Conservation (phyloP, 37 sponge, comb jelly and placozoan species). For the Ianthella basta region DNA sequence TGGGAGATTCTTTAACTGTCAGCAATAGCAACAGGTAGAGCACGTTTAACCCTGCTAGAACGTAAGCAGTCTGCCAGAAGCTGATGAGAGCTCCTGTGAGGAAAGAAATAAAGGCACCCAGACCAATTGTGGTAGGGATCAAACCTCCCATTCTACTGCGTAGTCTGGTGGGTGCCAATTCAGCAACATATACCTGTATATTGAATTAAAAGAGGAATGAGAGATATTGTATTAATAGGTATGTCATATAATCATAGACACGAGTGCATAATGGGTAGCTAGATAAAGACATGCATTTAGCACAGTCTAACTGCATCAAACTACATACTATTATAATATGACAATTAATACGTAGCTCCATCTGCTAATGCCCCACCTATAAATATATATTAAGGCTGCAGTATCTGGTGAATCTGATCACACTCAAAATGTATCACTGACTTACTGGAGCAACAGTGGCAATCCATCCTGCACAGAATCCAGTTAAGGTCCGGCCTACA, state of each 20-base stretch:
- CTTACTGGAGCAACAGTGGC: conserved; percentile 3
- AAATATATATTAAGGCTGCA: too few relatives aligned
- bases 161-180: not conserved
- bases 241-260: not conserved
- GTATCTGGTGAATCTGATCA: too few relatives aligned
- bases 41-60: not conserved
- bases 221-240: not conserved
- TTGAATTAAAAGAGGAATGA: not conserved
- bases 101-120: conserved; percentile 3
- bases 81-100: not conserved
- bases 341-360: not conserved
- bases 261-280: too few relatives aligned
- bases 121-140: not conserved
- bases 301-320: too few relatives aligned
- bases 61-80: not conserved
- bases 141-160: not conserved
- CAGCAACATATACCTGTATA: conserved; percentile 21
- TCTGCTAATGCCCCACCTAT: not conserved
- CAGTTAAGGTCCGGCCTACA: not conserved
- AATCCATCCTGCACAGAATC: not conserved
- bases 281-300: too few relatives aligned
- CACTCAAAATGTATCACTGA: not conserved
- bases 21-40: not conserved
- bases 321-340: not conserved
- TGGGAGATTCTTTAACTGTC: not conserved